Evolutionary conservation across 2,888 invertebrate genomes (phyloP).

Genomic region (Anodontia alba): DNA sequence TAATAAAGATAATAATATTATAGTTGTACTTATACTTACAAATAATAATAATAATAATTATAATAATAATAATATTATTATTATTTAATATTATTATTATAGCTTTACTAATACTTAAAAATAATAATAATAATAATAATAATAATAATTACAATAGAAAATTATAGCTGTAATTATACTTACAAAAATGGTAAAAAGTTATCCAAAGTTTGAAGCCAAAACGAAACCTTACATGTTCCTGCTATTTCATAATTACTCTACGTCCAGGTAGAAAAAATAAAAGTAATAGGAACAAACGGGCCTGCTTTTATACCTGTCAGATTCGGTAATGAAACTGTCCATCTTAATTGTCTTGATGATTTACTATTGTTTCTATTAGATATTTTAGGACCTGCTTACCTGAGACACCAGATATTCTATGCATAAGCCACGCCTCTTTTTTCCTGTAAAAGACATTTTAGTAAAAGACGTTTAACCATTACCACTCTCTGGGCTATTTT

Average conservation of each 20-base stretch:
- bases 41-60: no score
- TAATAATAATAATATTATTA: no score
- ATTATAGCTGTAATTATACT: no score
- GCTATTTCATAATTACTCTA: neutral
- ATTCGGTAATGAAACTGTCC: constrained; percentile 29
- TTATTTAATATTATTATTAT: no score
- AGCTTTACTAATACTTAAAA: no score
- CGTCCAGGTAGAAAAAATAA: neutral
- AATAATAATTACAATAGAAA: no score
- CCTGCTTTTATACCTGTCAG: constrained; percentile 29
- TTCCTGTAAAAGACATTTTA: neutral
- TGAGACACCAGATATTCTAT: neutral
- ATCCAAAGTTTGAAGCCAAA: neutral
- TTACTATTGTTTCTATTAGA: constrained; percentile 7
- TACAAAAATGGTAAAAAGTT: neutral
- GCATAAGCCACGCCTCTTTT: neutral
- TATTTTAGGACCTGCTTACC: neutral
- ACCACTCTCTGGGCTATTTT: no score
- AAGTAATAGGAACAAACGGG: neutral
- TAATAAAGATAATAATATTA: no score
- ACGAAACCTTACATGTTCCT: neutral
- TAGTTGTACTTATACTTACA: no score
- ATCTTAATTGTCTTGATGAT: constrained; percentile 34
- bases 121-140: no score
- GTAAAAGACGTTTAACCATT: no score